Conservation (phyloP, 2,113 vertebrate species). For the Leucoraja erinaceus region DNA sequence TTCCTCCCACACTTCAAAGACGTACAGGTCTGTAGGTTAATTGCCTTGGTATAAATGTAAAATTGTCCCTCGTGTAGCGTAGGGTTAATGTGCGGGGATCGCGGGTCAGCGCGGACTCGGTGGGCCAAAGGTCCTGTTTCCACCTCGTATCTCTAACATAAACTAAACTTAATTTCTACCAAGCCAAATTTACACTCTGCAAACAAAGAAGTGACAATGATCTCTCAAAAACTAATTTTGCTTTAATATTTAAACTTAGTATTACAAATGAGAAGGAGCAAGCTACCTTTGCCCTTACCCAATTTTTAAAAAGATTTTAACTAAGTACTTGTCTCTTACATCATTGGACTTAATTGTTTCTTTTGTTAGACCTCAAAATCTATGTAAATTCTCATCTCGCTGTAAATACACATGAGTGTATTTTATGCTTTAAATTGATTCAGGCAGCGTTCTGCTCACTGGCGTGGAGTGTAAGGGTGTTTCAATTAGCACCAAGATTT, state of each 20-base stretch:
- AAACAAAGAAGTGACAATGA: too few species aligned
- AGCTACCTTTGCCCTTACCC: neutral
- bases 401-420: slow-evolving; percentile 21
- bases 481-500: neutral
- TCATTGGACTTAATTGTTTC: slow-evolving; percentile 2
- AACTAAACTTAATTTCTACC: too few species aligned
- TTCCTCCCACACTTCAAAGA: too few species aligned
- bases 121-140: too few species aligned
- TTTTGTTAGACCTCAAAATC: neutral
- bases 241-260: neutral
- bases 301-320: neutral
- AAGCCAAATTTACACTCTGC: too few species aligned
- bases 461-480: neutral
- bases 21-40: too few species aligned
- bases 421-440: slow-evolving; percentile 22
- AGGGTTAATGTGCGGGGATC: too few species aligned
- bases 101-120: too few species aligned
- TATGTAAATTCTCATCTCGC: slow-evolving; percentile 17
- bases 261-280: neutral
- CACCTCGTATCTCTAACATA: too few species aligned
- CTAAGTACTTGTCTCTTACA: neutral
- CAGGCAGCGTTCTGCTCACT: neutral
- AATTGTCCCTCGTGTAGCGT: too few species aligned
- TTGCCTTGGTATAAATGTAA: too few species aligned
- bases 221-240: neutral